Conservation (phyloP, 2,888 invertebrate species). For the Lepas anatifera region DNA sequence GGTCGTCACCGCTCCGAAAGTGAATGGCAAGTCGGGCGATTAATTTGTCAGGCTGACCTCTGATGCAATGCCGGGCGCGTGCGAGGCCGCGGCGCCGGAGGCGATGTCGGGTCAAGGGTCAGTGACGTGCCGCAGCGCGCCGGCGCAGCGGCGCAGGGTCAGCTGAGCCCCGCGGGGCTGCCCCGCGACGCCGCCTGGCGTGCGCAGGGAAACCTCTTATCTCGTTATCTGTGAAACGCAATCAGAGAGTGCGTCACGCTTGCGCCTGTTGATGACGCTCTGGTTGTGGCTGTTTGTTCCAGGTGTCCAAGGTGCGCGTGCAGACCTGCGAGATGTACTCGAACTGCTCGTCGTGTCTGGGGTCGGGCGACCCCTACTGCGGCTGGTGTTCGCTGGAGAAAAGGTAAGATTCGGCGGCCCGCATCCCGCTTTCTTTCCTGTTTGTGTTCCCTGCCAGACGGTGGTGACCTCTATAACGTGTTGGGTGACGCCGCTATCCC, state of each 20-base stretch:
- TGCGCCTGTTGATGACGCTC: not conserved
- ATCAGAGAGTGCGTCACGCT: not conserved
- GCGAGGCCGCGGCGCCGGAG: not conserved
- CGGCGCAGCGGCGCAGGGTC: not conserved
- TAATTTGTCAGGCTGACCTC: conserved; percentile 6
- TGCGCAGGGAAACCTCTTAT: too few species aligned
- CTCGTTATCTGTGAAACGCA: not conserved
- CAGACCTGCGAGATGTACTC: conserved; percentile 75
- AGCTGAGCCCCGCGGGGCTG: not conserved
- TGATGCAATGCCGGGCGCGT: not conserved
- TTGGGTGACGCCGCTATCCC: too few species aligned
- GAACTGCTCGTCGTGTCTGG: conserved; percentile 77
- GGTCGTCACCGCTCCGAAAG: not conserved
- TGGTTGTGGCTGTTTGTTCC: conserved; percentile 29
- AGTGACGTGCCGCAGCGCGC: not conserved
- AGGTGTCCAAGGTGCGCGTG: conserved; percentile 63
- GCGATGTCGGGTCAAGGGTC: not conserved
- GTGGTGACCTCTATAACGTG: too few species aligned
- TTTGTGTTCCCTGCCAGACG: too few species aligned
- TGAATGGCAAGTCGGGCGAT: conserved; percentile 3
- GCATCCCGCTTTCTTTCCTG: too few species aligned
- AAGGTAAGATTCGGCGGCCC: conserved; percentile 38
- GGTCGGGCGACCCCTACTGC: conserved; percentile 84
- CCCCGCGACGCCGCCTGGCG: conserved; percentile 29
- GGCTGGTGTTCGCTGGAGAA: conserved; percentile 92